Conservation (phyloP, 2,888 invertebrate species). For the Leptopilina myrica region DNA sequence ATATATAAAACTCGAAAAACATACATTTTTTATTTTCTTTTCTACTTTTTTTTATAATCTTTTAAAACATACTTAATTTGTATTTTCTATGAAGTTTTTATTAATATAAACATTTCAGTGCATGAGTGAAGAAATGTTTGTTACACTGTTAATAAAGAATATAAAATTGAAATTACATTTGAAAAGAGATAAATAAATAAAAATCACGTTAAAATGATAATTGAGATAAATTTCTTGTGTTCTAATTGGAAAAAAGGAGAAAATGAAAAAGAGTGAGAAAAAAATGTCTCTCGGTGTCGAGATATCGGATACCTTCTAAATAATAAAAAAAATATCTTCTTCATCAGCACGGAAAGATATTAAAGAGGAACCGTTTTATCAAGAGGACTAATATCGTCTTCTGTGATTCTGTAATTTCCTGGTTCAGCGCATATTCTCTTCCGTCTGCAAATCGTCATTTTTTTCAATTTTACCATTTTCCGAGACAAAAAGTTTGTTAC, state of each 20-base stretch:
- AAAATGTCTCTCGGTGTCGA: background rate
- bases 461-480: background rate
- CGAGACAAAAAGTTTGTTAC: too few relatives aligned
- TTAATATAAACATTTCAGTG: too few relatives aligned
- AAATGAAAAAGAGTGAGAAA: background rate
- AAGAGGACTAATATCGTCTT: conserved; percentile 18
- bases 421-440: conserved; percentile 14
- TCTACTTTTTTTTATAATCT: too few relatives aligned
- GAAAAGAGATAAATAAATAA: too few relatives aligned
- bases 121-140: too few relatives aligned
- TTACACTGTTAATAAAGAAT: too few relatives aligned
- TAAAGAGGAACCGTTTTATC: conserved; percentile 30
- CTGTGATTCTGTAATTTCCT: conserved; percentile 30
- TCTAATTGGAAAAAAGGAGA: too few relatives aligned
- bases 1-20: too few relatives aligned
- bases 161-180: too few relatives aligned
- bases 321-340: background rate
- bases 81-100: too few relatives aligned
- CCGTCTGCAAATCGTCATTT: conserved; percentile 26
- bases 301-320: background rate
- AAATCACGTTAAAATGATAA: background rate
- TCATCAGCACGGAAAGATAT: background rate
- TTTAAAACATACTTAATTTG: too few relatives aligned
- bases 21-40: too few relatives aligned
- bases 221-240: background rate